Percentiles rank a stretch among this genome's conserved stretches.
Evolutionary conservation across 2,797 vertebrate genomes (phyloP).

Genomic region (Gouania willdenowi): DNA sequence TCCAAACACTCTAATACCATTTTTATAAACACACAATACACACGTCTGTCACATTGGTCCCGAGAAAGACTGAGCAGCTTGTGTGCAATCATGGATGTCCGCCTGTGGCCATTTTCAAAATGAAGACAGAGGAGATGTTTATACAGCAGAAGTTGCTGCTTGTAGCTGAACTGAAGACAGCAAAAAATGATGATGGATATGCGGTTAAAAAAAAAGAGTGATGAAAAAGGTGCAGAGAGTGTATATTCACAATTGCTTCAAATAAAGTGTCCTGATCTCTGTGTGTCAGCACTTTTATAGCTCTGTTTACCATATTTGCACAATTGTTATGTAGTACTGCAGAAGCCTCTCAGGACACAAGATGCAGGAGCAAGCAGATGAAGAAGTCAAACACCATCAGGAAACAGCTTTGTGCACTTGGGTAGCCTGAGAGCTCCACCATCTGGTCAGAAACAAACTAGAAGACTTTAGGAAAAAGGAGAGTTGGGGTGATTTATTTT

Average conservation of each 20-base stretch:
- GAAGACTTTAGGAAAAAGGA: background rate
- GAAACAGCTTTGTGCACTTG: background rate
- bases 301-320: conserved; percentile 54
- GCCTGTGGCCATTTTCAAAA: background rate
- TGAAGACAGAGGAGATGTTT: background rate
- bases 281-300: conserved; percentile 53
- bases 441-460: conserved; percentile 42
- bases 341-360: conserved; percentile 38
- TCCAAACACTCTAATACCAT: conserved; percentile 4
- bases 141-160: background rate
- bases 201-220: conserved; percentile 4
- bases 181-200: conserved; percentile 7
- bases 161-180: conserved; percentile 6
- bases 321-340: conserved; percentile 42
- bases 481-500: conserved; percentile 9
- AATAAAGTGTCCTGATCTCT: conserved; percentile 19
- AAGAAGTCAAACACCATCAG: conserved; percentile 1
- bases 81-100: conserved; percentile 5
- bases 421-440: conserved; percentile 63
- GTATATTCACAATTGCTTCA: conserved; percentile 19
- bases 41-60: background rate
- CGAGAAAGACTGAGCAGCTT: background rate
- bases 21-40: conserved; percentile 5
- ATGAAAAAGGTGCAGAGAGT: conserved; percentile 11
- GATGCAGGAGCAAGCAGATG: conserved; percentile 15